Base-by-base conservation (phyloP, 2,797 vertebrate species). In the Pseudomugil gertrudae region DNA sequence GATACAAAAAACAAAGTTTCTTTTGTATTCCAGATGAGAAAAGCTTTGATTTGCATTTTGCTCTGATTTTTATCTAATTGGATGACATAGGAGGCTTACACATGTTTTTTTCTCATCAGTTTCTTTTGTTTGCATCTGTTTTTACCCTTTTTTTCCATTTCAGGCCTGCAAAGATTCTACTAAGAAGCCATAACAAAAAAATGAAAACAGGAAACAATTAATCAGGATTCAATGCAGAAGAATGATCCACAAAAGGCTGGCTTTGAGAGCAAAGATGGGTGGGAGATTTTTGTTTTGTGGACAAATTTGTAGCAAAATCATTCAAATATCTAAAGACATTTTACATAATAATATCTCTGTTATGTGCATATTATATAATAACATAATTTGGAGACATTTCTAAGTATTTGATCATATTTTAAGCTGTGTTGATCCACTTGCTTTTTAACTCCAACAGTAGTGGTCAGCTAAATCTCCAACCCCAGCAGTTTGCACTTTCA, bases 381-480 rank as follows among this genome's bases (percentile, higher is more conserved):
- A 13, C 9, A 48, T n/a, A n/a, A 21, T 47, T 3, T 10, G 21
- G n/a, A 23, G 21, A 29, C 3, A 29, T 29, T 29, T 29, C 29
- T n/a, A n/a, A n/a, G n/a, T n/a, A n/a, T n/a, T n/a, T n/a, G n/a
- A n/a, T n/a, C 29, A 29, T 29, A 29, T 29, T 29, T 29, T 29
- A 5, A 29, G 29, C 29, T 29, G 29, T 29, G 29, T n/a, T n/a
- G n/a, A n/a, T n/a, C n/a, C n/a, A n/a, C n/a, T n/a, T n/a, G n/a
- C n/a, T n/a, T n/a, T n/a, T n/a, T n/a, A n/a, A n/a, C n/a, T n/a
- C n/a, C n/a, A n/a, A n/a, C 52, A 36, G 48, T 11, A 54, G 11
- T 62, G 29, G 24, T 72, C 29, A 24, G 24, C 29, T 32, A 23
- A 57, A 35, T 40, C 53, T 26, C 29, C 29, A 53, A 71, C 45